Conservation (phyloP, 23 tunicate species). For the Ciona savignyi region DNA sequence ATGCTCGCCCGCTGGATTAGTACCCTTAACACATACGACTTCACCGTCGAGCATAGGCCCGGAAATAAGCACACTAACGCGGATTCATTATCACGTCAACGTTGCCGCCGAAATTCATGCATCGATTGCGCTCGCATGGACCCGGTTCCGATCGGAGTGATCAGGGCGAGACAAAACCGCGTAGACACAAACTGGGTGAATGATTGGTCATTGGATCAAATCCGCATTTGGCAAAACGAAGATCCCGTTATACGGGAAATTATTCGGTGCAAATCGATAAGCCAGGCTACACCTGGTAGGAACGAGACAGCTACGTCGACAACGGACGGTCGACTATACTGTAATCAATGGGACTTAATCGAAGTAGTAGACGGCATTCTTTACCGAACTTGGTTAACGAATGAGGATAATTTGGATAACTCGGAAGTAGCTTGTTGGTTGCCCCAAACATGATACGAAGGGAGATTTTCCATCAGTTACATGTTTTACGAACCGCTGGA, state of each 20-base stretch:
- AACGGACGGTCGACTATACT: neutral
- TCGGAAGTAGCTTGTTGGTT: neutral
- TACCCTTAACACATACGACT: constrained; percentile 5
- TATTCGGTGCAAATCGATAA: neutral
- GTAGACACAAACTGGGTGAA: constrained; percentile 1
- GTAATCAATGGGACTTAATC: neutral
- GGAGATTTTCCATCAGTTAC: constrained; percentile 10
- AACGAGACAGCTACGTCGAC: no score
- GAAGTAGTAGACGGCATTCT: neutral
- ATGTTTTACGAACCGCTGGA: neutral
- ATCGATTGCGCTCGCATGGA: neutral
- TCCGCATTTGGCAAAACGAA: neutral
- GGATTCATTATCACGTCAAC: neutral
- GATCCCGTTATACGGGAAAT: neutral
- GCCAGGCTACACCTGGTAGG: no score
- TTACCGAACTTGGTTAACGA: neutral
- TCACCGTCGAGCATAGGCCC: neutral
- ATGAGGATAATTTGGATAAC: neutral
- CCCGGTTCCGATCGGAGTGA: neutral
- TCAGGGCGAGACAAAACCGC: neutral
- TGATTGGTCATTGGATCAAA: no score
- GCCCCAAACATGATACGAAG: neutral
- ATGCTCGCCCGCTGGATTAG: constrained; percentile 24
- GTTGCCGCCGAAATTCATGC: neutral
- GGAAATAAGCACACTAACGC: neutral